Evolutionary conservation across 2,113 vertebrate genomes (phyloP).

Genomic region (Pionites leucogaster): DNA sequence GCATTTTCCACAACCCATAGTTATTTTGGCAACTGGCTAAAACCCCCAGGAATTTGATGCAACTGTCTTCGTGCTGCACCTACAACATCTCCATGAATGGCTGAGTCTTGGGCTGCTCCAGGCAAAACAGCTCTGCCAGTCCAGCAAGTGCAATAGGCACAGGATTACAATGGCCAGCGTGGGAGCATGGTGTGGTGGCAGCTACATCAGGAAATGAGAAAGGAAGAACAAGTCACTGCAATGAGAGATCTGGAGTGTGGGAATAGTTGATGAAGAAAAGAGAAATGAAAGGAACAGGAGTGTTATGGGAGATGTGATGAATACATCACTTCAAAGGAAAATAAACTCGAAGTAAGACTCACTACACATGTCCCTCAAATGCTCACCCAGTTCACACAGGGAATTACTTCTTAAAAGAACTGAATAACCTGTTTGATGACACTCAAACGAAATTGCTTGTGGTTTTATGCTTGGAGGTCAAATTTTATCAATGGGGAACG

Average conservation of each 20-base stretch:
- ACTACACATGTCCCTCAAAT: background rate
- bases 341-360: background rate
- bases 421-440: background rate
- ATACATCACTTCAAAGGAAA: background rate
- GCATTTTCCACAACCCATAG: background rate
- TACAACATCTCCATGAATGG: background rate
- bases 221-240: background rate
- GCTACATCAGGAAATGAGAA: background rate
- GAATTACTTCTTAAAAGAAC: background rate
- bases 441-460: background rate
- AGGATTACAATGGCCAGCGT: background rate
- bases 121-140: background rate
- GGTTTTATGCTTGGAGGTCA: background rate
- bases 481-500: background rate
- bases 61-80: background rate
- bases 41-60: background rate
- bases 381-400: background rate
- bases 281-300: background rate
- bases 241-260: background rate
- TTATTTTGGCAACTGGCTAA: conserved; percentile 11
- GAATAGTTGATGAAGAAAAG: background rate
- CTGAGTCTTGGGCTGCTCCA: background rate
- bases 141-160: background rate
- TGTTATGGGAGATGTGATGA: background rate
- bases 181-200: background rate